phyloP scores from a whole-genome alignment of 2,888 invertebrate species.

The Patella ulyssiponensis region DNA sequence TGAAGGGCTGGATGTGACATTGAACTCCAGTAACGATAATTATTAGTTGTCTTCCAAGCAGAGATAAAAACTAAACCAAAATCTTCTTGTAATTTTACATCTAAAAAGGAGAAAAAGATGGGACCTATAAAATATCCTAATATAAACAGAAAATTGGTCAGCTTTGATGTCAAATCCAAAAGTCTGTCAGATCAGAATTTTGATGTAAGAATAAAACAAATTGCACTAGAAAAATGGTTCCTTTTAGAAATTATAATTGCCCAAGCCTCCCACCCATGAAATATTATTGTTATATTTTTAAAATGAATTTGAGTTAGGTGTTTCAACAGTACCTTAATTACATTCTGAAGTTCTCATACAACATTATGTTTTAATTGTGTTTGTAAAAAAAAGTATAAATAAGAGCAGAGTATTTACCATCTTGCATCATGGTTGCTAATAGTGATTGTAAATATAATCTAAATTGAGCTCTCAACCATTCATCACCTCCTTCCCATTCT shows the following conservation, averaged over 20 bases:
- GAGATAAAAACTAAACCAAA: constrained; percentile 88
- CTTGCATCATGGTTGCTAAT: constrained; percentile 61
- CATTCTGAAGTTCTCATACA: too few relatives aligned
- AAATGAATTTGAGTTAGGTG: too few relatives aligned
- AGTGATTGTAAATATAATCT: constrained; percentile 72
- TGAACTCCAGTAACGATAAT: constrained; percentile 87
- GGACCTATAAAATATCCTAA: not conserved
- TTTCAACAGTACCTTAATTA: too few relatives aligned
- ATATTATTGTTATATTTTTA: too few relatives aligned
- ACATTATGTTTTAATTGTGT: too few relatives aligned
- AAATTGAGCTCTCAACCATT: constrained; percentile 96
- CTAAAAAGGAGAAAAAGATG: constrained; percentile 42
- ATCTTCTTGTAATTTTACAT: constrained; percentile 77
- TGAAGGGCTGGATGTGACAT: constrained; percentile 78
- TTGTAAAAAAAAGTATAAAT: too few relatives aligned
- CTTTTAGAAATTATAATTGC: not conserved
- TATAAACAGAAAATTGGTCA: not conserved
- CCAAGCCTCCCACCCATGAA: not conserved
- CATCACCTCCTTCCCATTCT: constrained; percentile 93
- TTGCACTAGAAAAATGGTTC: too few relatives aligned
- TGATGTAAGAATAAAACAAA: too few relatives aligned
- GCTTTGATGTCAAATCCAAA: too few relatives aligned
- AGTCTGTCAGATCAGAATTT: too few relatives aligned
- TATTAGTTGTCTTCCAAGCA: constrained; percentile 90
- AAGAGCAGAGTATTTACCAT: constrained; percentile 45